phyloP scores from a whole-genome alignment of 1,140 invertebrate species.

The Antheraea pernyi region DNA sequence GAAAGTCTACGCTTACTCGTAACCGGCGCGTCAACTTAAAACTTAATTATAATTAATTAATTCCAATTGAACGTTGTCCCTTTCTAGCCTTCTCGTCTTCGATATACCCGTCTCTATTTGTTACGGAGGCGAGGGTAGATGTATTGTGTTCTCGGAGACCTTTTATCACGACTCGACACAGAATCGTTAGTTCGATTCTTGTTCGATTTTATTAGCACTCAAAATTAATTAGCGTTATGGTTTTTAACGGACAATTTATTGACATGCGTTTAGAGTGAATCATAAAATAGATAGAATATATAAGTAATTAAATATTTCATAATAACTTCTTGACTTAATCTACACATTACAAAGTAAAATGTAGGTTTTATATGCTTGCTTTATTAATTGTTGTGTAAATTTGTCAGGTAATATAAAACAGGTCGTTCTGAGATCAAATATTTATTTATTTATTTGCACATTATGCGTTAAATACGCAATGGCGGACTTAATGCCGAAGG shows the following conservation, averaged over 20 bases:
- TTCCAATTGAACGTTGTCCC: slow-evolving; percentile 77
- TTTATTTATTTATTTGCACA: too few species aligned
- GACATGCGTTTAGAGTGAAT: not conserved
- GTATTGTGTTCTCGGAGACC: slow-evolving; percentile 77
- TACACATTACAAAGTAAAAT: too few species aligned
- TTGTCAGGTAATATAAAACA: too few species aligned
- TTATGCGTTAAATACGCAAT: too few species aligned
- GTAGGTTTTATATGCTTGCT: too few species aligned
- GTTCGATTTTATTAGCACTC: slow-evolving; percentile 73
- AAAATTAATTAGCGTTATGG: not conserved
- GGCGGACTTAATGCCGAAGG: too few species aligned
- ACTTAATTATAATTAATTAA: slow-evolving; percentile 91
- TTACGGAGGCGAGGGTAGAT: slow-evolving; percentile 58
- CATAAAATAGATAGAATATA: not conserved
- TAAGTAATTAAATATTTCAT: too few species aligned
- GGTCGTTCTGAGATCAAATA: too few species aligned
- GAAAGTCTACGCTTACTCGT: slow-evolving; percentile 74
- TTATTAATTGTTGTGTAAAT: too few species aligned
- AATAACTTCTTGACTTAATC: too few species aligned
- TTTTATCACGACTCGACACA: slow-evolving; percentile 75
- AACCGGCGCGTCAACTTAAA: slow-evolving; percentile 84
- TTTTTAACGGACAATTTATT: slow-evolving; percentile 1
- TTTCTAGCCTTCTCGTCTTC: slow-evolving; percentile 60
- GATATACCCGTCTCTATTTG: slow-evolving; percentile 48
- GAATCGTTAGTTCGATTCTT: slow-evolving; percentile 71